Evolutionary conservation across 2,113 vertebrate genomes (phyloP).

Genomic region (Neotragus pygmaeus): DNA sequence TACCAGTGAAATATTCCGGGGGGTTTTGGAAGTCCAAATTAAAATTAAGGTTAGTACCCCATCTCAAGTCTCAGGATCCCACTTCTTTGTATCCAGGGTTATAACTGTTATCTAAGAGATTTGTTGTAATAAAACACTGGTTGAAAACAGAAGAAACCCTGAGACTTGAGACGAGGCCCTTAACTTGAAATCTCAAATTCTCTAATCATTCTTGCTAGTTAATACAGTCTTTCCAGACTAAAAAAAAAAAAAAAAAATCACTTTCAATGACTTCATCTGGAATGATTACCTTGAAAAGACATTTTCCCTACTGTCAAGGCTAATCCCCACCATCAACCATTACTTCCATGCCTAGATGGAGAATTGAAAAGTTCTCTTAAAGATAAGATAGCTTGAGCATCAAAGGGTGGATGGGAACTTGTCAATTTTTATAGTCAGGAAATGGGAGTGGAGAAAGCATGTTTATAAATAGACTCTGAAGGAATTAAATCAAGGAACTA

Average conservation of each 20-base stretch:
- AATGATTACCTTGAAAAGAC: neutral
- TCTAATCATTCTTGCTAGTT: neutral
- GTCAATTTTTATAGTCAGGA: neutral
- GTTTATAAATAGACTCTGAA: neutral
- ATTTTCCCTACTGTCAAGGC: neutral
- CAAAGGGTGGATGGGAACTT: neutral
- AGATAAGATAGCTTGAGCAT: neutral
- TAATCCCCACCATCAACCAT: neutral
- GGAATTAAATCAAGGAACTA: neutral
- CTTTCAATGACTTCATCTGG: neutral
- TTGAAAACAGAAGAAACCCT: neutral
- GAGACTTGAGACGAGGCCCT: neutral
- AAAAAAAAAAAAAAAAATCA: neutral
- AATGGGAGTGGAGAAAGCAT: neutral
- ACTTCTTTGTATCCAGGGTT: neutral
- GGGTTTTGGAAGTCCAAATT: neutral
- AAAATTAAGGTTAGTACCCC: neutral
- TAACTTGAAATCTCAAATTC: neutral
- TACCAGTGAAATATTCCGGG: neutral
- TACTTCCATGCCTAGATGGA: neutral
- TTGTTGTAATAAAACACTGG: neutral
- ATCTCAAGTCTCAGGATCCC: neutral
- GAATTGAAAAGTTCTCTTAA: neutral
- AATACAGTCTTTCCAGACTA: neutral
- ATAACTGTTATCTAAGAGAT: neutral